Evolutionary conservation across 2,797 vertebrate genomes (phyloP).

Genomic region (Anabas testudineus): DNA sequence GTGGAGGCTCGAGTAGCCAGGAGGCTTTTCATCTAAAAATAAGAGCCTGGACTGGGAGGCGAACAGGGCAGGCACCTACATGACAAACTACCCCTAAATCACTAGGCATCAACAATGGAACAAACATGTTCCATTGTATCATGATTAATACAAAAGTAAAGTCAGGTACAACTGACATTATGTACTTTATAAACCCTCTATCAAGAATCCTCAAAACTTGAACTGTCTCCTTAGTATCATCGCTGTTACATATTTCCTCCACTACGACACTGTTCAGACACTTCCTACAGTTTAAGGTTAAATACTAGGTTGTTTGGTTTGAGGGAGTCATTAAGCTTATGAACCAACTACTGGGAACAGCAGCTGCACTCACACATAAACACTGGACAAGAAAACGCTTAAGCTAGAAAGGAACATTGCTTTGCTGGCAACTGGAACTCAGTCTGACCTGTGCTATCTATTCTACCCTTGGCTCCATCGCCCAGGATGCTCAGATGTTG

Average conservation of each 20-base stretch:
- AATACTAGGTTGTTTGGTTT: slow-evolving; percentile 2
- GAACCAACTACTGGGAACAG: slow-evolving; percentile 52
- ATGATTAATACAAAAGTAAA: background rate
- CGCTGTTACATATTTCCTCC: background rate
- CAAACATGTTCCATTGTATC: slow-evolving; percentile 31
- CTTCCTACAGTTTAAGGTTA: background rate
- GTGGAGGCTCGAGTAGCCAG: slow-evolving; percentile 35
- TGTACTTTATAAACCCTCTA: background rate
- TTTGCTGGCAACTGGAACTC: slow-evolving; percentile 39
- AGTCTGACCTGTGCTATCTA: slow-evolving; percentile 34
- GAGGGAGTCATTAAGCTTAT: slow-evolving; percentile 32
- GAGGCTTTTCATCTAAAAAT: slow-evolving; percentile 59
- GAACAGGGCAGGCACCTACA: slow-evolving; percentile 20
- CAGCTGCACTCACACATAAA: slow-evolving; percentile 53
- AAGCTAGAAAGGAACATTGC: slow-evolving; percentile 6
- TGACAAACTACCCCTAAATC: slow-evolving; percentile 32
- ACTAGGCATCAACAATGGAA: slow-evolving; percentile 13
- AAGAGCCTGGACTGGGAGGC: slow-evolving; percentile 31
- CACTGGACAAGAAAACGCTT: slow-evolving; percentile 24
- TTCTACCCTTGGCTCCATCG: slow-evolving; percentile 34
- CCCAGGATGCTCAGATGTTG: slow-evolving; percentile 42
- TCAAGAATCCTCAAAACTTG: background rate
- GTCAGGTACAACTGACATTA: background rate
- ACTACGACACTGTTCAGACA: background rate
- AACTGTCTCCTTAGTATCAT: background rate